phyloP scores from a whole-genome alignment of 2,113 vertebrate genomes.

The Psammodynastes pulverulentus region DNA sequence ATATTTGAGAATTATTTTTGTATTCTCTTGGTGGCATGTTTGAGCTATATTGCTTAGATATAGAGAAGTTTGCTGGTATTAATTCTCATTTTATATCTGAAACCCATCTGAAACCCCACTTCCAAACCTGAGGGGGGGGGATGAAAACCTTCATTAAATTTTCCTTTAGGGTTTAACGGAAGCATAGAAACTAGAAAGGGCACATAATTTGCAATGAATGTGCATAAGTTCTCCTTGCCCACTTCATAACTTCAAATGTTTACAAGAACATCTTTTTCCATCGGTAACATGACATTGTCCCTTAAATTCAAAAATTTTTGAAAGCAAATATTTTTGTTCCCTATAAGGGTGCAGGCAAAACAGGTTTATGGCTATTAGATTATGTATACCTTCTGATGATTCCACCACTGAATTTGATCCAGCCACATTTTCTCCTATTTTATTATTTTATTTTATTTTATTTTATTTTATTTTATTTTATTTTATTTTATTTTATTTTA shows the following conservation, averaged over 20 bases:
- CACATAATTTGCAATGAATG: not conserved
- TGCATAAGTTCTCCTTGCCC: not conserved
- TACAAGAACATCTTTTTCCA: not conserved
- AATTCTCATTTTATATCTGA: not conserved
- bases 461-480: not conserved
- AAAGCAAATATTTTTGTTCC: not conserved
- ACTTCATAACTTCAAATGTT: not conserved
- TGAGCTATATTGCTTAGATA: not conserved
- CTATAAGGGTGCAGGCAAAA: not conserved
- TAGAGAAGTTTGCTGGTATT: not conserved
- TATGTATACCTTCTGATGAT: not conserved
- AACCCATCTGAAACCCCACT: not conserved
- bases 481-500: not conserved
- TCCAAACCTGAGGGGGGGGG: not conserved
- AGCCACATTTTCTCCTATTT: not conserved
- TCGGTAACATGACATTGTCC: not conserved
- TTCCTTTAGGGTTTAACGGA: not conserved
- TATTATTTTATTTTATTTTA: not conserved
- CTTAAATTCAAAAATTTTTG: not conserved
- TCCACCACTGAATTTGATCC: not conserved
- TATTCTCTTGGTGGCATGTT: not conserved
- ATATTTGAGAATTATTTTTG: not conserved
- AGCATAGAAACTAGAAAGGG: not conserved
- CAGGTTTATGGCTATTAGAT: no score
- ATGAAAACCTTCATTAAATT: not conserved